Evolutionary conservation across 2,113 vertebrate genomes (phyloP), one percentile per base, ranked within the genome.

Genomic region (Hippoglossus stenolepis): DNA sequence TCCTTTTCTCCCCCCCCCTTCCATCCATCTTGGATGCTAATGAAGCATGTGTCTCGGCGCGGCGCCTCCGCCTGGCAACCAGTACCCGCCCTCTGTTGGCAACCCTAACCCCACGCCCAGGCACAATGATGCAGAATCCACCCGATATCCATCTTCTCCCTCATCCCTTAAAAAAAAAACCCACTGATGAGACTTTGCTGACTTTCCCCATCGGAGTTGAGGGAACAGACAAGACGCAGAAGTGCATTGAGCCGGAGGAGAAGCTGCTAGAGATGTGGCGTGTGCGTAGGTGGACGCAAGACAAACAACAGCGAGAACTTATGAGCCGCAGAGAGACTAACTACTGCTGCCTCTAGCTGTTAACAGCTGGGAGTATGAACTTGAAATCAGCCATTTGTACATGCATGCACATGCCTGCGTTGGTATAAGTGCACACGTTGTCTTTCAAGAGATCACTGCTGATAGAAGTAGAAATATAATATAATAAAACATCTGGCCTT

Each of bases 21-120:
- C 65, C 67, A 88, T 87, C 83, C 77, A 72, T 88, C 83, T 71
- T 47, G 62, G 78, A 85, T 77, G 86, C 80, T 89, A 86, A 92
- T 90, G 85, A 91, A 84, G 84, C 86, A 62, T 67, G 73, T 60
- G 70, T 77, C 84, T 73, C 85, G 77, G 84, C 47, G 60, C 72
- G 74, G 77, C 73, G 80, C 65, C 85, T 70, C 72, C 53, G 84
- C 79, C 61, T 81, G 87, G 77, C 77, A 68, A 77, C 70, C 75
- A 2, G 20, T 54, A 11, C 57, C 23, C 57, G 9, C 84, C 83
- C 84, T 38, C 77, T 60, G 62, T 84, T 87, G 83, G 79, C 87
- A 85, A 3, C 63, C 62, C 73, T 68, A 9, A 75, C 78, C 69
- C 49, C 40, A 13, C 21, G 54, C 67, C 80, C 72, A 5, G 76